phyloP scores from a whole-genome alignment of 1,140 invertebrate genomes.

The Drosophila ambigua region DNA sequence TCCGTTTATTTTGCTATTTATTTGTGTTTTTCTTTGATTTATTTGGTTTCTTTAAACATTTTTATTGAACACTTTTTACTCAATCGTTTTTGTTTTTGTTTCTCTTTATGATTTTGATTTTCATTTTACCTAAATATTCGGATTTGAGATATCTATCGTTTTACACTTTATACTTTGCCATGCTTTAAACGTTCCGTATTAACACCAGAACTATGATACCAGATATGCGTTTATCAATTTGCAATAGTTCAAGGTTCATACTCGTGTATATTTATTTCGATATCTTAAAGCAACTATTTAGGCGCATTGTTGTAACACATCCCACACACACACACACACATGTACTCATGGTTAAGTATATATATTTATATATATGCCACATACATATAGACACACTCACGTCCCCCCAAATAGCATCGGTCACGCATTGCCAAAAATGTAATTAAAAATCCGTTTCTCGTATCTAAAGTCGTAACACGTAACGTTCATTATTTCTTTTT shows the following conservation, averaged over 20 bases:
- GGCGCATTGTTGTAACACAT: conserved; percentile 70
- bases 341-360: conserved; percentile 8
- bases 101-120: conserved; percentile 46
- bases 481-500: conserved; percentile 27
- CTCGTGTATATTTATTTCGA: conserved; percentile 55
- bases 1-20: conserved; percentile 29
- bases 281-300: conserved; percentile 55
- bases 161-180: conserved; percentile 59
- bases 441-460: conserved; percentile 19
- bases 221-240: conserved; percentile 67
- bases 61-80: conserved; percentile 54
- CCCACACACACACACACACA: conserved; percentile 36
- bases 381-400: conserved; percentile 32
- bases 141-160: conserved; percentile 39
- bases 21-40: conserved; percentile 47
- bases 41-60: conserved; percentile 41
- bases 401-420: conserved; percentile 58
- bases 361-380: conserved; percentile 33
- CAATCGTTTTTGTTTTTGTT: conserved; percentile 28
- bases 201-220: conserved; percentile 61
- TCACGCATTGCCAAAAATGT: conserved; percentile 72
- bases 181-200: conserved; percentile 73
- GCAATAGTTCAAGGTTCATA: conserved; percentile 61
- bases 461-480: conserved; percentile 46
- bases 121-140: conserved; percentile 45